Percentiles rank a stretch among this genome's conserved stretches.
Evolutionary conservation across 2,888 invertebrate genomes (phyloP).

Genomic region (Limnephilus marmoratus): DNA sequence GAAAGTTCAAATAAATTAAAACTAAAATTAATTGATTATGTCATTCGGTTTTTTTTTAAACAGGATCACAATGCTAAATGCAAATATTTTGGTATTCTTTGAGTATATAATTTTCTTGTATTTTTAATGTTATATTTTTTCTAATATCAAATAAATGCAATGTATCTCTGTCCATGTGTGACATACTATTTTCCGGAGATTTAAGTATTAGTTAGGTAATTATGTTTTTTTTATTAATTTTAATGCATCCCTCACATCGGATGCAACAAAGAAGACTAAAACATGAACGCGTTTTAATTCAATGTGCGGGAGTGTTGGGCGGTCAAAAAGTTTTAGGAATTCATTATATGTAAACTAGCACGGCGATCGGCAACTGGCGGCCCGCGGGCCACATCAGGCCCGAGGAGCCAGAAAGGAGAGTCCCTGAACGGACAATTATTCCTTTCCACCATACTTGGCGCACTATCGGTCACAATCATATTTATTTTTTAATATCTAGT

Average conservation of each 20-base stretch:
- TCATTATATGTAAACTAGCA: neutral
- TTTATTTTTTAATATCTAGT: too few relatives aligned
- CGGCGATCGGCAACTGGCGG: too few relatives aligned
- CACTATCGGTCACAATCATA: too few relatives aligned
- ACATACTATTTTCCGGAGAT: too few relatives aligned
- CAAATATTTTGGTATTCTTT: neutral
- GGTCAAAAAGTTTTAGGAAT: neutral
- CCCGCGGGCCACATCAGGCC: too few relatives aligned
- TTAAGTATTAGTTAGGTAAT: too few relatives aligned
- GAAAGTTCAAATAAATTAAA: neutral
- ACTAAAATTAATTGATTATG: neutral
- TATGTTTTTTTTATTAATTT: neutral
- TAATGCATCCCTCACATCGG: neutral
- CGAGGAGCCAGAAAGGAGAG: too few relatives aligned
- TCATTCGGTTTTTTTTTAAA: neutral
- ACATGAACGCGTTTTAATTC: neutral
- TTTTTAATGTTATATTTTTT: neutral
- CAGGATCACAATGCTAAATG: neutral
- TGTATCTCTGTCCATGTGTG: neutral
- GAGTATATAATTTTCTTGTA: neutral
- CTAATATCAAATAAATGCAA: neutral
- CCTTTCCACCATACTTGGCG: too few relatives aligned
- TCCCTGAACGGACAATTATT: too few relatives aligned
- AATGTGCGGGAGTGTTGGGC: neutral
- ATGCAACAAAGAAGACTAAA: neutral